Evolutionary conservation across 2,797 vertebrate genomes (phyloP), one percentile per base, ranked within the genome.

Genomic region (Megalops cyprinoides): DNA sequence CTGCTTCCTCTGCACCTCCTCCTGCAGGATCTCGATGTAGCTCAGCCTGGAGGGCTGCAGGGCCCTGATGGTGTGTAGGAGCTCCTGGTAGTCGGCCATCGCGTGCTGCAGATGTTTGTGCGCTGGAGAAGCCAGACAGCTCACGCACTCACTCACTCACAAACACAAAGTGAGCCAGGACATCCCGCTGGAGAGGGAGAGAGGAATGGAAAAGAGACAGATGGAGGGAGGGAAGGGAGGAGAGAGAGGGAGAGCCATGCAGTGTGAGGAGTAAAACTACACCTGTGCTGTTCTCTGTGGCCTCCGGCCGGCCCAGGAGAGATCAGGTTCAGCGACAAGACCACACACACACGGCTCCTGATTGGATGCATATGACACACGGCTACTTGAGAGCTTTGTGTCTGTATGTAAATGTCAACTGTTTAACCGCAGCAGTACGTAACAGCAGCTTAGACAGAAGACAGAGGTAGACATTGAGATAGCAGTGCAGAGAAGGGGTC

Each of bases 11-110:
- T 84, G 87, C 58, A 93, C 87, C 53, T 91, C 89, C 81, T 92
- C 88, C 86, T 92, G 89, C 23, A 93, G 88, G 56, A 92, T 90
- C 86, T 94, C 85, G 74, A 91, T 89, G 83, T 93, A 94, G 86
- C 86, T 90, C 82, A 92, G 84, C 31, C 82, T 90, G 79, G 78
- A 77, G 31, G 84, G 80, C 76, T 85, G 83, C 77, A 87, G 44
- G 44, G 71, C 84, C 84, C 85, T 88, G 83, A 86, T 82, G 37
- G 44, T 81, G 71, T 87, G 44, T 42, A 84, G 85, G 39, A 85
- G 71, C 78, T 90, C 84, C 82, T 79, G 49, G 79, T 84, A 80
- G 49, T 86, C 86, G 71, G 85, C 87, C 89, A 92, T 91, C 82
- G 73, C 79, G 28, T 44, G 25, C 79, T 60, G 51, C 51, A 67